Evolutionary conservation across 2,888 invertebrate species (phyloP).

Genomic region (Dasysyrphus albostriatus): DNA sequence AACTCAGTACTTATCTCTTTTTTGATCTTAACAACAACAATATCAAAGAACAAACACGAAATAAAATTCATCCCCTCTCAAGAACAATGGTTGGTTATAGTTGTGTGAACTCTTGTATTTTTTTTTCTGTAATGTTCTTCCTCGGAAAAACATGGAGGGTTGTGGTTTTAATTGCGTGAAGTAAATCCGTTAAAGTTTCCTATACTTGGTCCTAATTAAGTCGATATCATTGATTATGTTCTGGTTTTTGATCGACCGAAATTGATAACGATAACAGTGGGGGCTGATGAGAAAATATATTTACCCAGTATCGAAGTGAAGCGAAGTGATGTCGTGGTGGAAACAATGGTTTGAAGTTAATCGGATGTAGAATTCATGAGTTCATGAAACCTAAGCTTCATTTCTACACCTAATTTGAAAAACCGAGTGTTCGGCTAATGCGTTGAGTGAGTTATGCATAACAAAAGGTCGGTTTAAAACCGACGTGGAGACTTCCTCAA

Average conservation of each 20-base stretch:
- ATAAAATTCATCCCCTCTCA: constrained; percentile 57
- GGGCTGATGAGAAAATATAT: constrained; percentile 47
- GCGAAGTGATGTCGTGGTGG: neutral
- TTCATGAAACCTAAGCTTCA: no score
- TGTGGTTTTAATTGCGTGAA: constrained; percentile 74
- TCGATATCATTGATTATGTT: constrained; percentile 71
- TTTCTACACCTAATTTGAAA: neutral
- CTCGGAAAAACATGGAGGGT: constrained; percentile 52
- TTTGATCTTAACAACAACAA: constrained; percentile 59
- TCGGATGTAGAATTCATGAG: neutral
- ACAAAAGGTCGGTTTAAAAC: no score
- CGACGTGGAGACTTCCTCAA: no score
- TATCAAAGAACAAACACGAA: constrained; percentile 24
- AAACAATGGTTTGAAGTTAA: neutral
- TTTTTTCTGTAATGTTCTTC: constrained; percentile 17
- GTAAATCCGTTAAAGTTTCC: constrained; percentile 72
- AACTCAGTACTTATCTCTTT: constrained; percentile 67
- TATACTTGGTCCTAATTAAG: constrained; percentile 70
- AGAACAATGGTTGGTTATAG: constrained; percentile 25
- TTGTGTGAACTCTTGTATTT: constrained; percentile 53
- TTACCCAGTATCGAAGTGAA: constrained; percentile 15
- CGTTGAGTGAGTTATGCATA: neutral
- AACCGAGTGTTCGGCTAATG: neutral
- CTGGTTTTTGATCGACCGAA: constrained; percentile 57
- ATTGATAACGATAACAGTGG: constrained; percentile 51